phyloP scores from a whole-genome alignment of 2,888 invertebrate species.

The Cyclophora punctaria region DNA sequence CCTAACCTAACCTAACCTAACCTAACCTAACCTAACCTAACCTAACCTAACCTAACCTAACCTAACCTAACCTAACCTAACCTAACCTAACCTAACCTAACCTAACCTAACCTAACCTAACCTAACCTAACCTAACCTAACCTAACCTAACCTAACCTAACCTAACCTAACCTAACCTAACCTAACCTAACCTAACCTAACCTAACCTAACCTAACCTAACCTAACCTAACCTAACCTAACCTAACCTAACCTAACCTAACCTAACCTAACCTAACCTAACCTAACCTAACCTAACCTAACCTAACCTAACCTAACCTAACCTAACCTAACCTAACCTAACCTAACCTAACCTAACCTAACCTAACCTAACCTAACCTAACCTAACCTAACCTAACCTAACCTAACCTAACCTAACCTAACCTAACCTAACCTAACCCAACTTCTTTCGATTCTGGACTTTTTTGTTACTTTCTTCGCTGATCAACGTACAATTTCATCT shows the following conservation, averaged over 20 bases:
- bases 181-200: conserved; percentile 23
- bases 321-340: too few species aligned
- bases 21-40: too few species aligned
- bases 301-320: conserved; percentile 8
- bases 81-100: conserved; percentile 12
- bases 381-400: conserved; percentile 9
- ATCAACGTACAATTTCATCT: too few species aligned
- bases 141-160: conserved; percentile 16
- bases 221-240: too few species aligned
- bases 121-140: conserved; percentile 16
- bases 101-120: conserved; percentile 12
- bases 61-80: conserved; percentile 9
- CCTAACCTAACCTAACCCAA: conserved; percentile 7
- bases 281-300: conserved; percentile 4
- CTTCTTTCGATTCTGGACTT: too few species aligned
- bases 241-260: too few species aligned
- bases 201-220: conserved; percentile 24
- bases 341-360: too few species aligned
- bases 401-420: conserved; percentile 9
- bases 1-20: too few species aligned
- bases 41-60: too few species aligned
- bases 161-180: conserved; percentile 11
- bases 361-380: too few species aligned
- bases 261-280: too few species aligned
- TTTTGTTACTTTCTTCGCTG: too few species aligned